These are phyloP conservation scores for Eustalomyia histrio DNA, from an alignment of 2,888 invertebrate species.

Conservation along the genomic window DNA sequence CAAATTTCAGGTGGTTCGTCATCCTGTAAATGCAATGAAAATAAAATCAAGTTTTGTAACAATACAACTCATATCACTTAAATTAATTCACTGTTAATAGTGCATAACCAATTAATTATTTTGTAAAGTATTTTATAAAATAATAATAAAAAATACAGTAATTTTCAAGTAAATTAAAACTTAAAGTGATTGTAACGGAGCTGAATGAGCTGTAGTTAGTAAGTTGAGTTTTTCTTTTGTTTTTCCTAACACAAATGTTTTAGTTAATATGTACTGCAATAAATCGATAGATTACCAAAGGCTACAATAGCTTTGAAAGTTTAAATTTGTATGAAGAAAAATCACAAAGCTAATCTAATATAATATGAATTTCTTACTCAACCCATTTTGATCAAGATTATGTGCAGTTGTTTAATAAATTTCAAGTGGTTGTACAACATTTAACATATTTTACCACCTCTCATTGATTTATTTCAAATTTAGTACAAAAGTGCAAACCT, in stretches of 20 bases:
- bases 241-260: constrained; percentile 48
- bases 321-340: background rate
- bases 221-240: constrained; percentile 26
- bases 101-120: constrained; percentile 72
- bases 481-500: background rate
- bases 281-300: constrained; percentile 55
- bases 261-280: constrained; percentile 32
- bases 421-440: background rate
- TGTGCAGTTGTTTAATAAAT: constrained; percentile 23
- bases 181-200: constrained; percentile 53
- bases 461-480: too few species aligned
- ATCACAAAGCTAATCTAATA: background rate
- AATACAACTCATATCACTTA: constrained; percentile 24
- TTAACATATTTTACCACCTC: constrained; percentile 1
- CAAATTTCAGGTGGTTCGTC: constrained; percentile 98
- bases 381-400: constrained; percentile 38
- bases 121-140: constrained; percentile 35
- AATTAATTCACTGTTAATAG: constrained; percentile 67
- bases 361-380: constrained; percentile 40
- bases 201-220: background rate
- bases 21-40: constrained; percentile 82
- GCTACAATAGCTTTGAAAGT: constrained; percentile 43
- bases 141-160: constrained; percentile 22
- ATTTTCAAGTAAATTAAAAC: constrained; percentile 23
- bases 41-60: constrained; percentile 24